These are phyloP conservation scores for Ennomos quercinarius DNA, from an alignment of 2,888 invertebrate species.

Conservation along the genomic window DNA sequence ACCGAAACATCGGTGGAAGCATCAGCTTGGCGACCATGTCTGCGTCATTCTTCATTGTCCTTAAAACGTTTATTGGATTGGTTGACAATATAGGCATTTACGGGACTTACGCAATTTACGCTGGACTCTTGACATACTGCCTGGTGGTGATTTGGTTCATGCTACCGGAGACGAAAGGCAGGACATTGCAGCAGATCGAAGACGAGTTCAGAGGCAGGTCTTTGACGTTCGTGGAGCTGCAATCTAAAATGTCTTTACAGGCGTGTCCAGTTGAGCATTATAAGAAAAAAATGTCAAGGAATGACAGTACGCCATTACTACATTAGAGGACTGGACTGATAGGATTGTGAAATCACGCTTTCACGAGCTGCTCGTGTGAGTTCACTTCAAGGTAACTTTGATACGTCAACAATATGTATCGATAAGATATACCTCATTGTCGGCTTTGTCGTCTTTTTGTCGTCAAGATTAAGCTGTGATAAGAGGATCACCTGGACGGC, in stretches of 20 bases:
- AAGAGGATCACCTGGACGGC: conserved; percentile 19
- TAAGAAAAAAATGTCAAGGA: conserved; percentile 57
- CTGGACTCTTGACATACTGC: conserved; percentile 76
- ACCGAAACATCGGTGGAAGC: conserved; percentile 86
- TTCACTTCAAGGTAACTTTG: conserved; percentile 8
- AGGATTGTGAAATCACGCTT: neutral
- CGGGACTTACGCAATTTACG: conserved; percentile 85
- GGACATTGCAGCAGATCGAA: conserved; percentile 87
- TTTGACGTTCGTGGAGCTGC: conserved; percentile 53
- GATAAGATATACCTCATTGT: conserved; percentile 23
- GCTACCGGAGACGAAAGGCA: conserved; percentile 88
- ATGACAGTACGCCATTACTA: conserved; percentile 53
- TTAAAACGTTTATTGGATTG: conserved; percentile 86
- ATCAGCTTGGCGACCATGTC: conserved; percentile 85
- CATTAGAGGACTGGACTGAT: conserved; percentile 36
- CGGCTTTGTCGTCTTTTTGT: conserved; percentile 11
- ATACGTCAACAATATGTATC: conserved; percentile 4
- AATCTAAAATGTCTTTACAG: conserved; percentile 57
- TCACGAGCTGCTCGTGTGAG: conserved; percentile 21
- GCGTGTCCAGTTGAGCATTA: conserved; percentile 55
- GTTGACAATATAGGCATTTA: conserved; percentile 77
- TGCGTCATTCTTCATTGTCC: conserved; percentile 84
- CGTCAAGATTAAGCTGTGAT: conserved; percentile 26
- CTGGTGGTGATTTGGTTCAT: conserved; percentile 82
- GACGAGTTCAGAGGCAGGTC: conserved; percentile 75